Conservation (phyloP, 2,113 vertebrate species). For the Ailuropoda melanoleuca region DNA sequence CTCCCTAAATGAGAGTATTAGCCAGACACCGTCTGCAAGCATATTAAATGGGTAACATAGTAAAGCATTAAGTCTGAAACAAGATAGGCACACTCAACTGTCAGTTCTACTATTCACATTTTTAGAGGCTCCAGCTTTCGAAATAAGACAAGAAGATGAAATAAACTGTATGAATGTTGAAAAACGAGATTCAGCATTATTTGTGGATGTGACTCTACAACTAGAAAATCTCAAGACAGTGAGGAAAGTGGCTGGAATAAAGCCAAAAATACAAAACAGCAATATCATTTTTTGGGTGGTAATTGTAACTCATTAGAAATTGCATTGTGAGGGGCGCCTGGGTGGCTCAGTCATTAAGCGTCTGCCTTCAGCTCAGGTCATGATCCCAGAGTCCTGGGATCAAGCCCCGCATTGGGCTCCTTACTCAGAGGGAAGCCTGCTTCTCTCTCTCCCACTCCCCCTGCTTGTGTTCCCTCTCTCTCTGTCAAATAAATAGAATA, state of each 20-base stretch:
- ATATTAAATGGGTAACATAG: rapidly evolving
- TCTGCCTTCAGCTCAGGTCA: too few relatives aligned
- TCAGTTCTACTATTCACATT: rapidly evolving
- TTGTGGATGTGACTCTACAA: not conserved
- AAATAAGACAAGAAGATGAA: not conserved
- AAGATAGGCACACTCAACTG: rapidly evolving
- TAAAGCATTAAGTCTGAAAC: not conserved
- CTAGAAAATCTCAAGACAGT: not conserved
- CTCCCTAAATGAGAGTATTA: rapidly evolving
- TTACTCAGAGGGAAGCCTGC: too few relatives aligned
- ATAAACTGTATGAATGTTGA: not conserved
- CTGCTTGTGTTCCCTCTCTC: too few relatives aligned
- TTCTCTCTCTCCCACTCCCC: too few relatives aligned
- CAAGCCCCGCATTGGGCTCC: too few relatives aligned
- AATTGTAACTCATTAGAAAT: not conserved
- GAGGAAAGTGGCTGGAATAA: not conserved
- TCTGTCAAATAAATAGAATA: too few relatives aligned
- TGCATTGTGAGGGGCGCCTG: not conserved
- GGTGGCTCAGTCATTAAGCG: too few relatives aligned
- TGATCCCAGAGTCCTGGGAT: too few relatives aligned
- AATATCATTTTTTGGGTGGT: not conserved
- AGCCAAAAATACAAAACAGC: not conserved
- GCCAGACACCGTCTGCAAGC: rapidly evolving
- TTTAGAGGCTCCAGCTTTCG: not conserved
- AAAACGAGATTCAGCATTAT: not conserved